Evolutionary conservation across 2,888 invertebrate genomes (phyloP), one percentile per base, ranked within the genome.

Genomic region (Trichacis sp.): DNA sequence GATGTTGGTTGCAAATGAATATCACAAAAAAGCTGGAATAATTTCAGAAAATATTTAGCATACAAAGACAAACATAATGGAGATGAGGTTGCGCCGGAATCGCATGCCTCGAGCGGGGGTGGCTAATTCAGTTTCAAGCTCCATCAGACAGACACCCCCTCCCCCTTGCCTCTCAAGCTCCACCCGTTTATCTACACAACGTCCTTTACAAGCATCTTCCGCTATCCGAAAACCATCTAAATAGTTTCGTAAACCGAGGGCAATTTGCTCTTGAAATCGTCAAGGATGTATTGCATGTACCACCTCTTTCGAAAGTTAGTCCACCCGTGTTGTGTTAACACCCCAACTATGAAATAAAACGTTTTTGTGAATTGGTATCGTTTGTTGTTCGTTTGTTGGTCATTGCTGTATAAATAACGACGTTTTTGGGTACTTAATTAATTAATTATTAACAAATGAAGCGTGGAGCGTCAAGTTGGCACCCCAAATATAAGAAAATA

Each of bases 51-150:
- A 75, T 77, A 74, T 75, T 79, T 79, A 79, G 75, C 77, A 79
- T 79, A 76, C 79, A 79, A 79, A 79, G 77, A 77, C 77, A 76
- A 77, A 74, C 73, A 77, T 79, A 79, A 79, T 79, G 75, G 79
- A 77, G 79, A 79, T 77, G 79, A 78, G 73, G 73, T 73, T 77
- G 74, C 75, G 74, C 73, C 72, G 72, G 76, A 73, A 72, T 76
- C 74, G 69, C 68, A 64, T 47, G 69, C 77, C 73, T 57, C 60
- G 62, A 73, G 76, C 76, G 63, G 73, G 77, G 75, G 71, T 67
- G 76, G 79, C 73, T 80, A 80, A 80, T 79, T 76, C 70, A 75
- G 74, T 80, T 80, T 78, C 77, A 63, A 77, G 78, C 78, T 78
- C 77, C 78, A 80, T 80, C 79, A 80, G 77, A 73, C 77, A 57